Evolutionary conservation across 1,140 invertebrate species (phyloP).

Genomic region (Conopomorpha cramerella): DNA sequence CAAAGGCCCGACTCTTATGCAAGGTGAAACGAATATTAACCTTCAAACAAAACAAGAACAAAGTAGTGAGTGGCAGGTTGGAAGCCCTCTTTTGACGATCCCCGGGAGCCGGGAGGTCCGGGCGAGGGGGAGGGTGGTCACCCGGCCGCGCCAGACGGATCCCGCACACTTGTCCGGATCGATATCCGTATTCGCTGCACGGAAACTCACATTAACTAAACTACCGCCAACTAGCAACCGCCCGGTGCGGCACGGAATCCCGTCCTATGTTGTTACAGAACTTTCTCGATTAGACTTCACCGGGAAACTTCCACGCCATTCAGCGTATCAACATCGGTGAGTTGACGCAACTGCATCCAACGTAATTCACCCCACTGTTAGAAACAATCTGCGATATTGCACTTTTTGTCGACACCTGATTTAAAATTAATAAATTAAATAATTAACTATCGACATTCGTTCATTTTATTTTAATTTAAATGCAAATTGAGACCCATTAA

Average conservation of each 20-base stretch:
- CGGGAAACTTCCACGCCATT: conserved; percentile 23
- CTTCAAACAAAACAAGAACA: conserved; percentile 57
- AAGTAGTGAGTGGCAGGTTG: conserved; percentile 45
- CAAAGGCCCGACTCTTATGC: conserved; percentile 15
- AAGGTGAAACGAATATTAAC: conserved; percentile 52
- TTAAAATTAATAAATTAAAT: too few relatives aligned
- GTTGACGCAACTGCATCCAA: conserved; percentile 7
- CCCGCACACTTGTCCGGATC: conserved; percentile 49
- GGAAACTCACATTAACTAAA: conserved; percentile 51
- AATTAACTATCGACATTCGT: too few relatives aligned
- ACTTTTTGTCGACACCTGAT: too few relatives aligned
- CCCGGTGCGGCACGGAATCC: conserved; percentile 40
- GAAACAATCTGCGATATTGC: too few relatives aligned
- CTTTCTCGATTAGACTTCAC: conserved; percentile 44
- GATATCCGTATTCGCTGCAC: conserved; percentile 44
- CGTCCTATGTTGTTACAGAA: conserved; percentile 49
- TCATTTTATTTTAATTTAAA: too few relatives aligned
- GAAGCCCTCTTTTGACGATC: conserved; percentile 29
- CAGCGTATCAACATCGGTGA: conserved; percentile 21
- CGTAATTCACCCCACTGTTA: too few relatives aligned
- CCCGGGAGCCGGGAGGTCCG: conserved; percentile 10
- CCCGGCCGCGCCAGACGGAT: conserved; percentile 44
- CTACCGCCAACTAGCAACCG: conserved; percentile 9
- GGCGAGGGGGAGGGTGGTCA: conserved; percentile 16
- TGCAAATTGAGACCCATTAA: too few relatives aligned